Base-by-base conservation (phyloP, 2,888 invertebrate genomes). In the Pollenia amentaria region DNA sequence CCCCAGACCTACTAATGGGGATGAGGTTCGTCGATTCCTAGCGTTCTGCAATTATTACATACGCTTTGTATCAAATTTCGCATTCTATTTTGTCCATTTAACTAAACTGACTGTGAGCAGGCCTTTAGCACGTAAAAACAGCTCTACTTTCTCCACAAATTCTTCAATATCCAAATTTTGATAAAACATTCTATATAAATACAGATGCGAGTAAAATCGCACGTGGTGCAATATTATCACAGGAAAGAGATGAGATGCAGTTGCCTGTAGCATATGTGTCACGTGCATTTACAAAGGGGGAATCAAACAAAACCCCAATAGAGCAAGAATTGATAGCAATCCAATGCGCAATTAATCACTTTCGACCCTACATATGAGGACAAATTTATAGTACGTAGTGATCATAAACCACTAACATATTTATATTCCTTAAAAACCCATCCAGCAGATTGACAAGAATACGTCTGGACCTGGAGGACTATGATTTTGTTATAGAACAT, bases 281-380 rank as follows among this genome's bases (percentile, higher is more conserved):
- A 51, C 78, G 78, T 83, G 64, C 77, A 16, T 87, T 89, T 18
- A 89, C 87, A 40, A 89, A 87, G 55, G 62, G 87, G 88, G 70
- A 89, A 62, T n/a, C 88, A 64, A 72, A 88, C 29, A 77, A 89
- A 77, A 89, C 89, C 0, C 81, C 84, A 21, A 38, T 48, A 67
- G 29, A 48, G 16, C 48, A 67, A 21, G n/a, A 67, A 67, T 51
- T 29, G 9, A 55, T 18, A 10, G 21, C 53, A 18, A 18, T 55
- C 7, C 53, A 55, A 18, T 18, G 53, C 18, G 21, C 18, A 18
- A 18, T 55, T 9, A 21, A 21, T 21, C 21, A 21, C 21, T 21
- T 21, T 3, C 21, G 21, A 21, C 21, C 21, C 21, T 21, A 55
- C 11, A 10, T 55, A 16, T 18, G 53, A 0, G 2, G 21, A 18